A percentile compares a stretch with the other conserved stretches of the same genome.
Evolutionary conservation across 2,113 vertebrate species (phyloP).

Genomic region (Eolophus roseicapilla): DNA sequence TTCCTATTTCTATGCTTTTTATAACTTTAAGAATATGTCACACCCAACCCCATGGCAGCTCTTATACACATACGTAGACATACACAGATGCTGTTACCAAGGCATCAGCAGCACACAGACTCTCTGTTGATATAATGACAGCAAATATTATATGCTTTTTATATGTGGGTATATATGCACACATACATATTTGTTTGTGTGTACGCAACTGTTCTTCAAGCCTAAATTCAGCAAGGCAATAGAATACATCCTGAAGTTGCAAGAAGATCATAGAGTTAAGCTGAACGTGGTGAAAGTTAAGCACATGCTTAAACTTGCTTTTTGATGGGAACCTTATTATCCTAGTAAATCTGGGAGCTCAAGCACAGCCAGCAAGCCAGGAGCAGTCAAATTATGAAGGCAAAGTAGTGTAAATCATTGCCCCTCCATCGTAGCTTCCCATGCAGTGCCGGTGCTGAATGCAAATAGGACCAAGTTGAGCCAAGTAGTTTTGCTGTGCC

Average conservation of each 20-base stretch:
- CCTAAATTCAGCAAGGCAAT: not conserved
- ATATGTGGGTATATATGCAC: not conserved
- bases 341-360: not conserved
- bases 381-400: not conserved
- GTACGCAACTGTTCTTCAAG: not conserved
- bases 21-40: not conserved
- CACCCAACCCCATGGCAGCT: not conserved
- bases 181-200: not conserved
- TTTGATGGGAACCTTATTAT: not conserved
- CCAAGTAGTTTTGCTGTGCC: not conserved
- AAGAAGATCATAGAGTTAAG: not conserved
- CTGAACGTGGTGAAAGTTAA: not conserved
- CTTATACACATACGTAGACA: not conserved
- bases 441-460: rapidly evolving
- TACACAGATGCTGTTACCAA: not conserved
- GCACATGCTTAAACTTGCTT: not conserved
- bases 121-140: not conserved
- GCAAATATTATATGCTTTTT: not conserved
- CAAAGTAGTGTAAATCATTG: not conserved
- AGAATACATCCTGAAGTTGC: not conserved
- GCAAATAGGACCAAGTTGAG: not conserved
- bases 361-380: not conserved
- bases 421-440: not conserved
- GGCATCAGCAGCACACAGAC: not conserved
- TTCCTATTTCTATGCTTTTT: not conserved